Evolutionary conservation across 2,113 vertebrate genomes (phyloP), one percentile per base, ranked within the genome.

Genomic region (Petaurus breviceps): DNA sequence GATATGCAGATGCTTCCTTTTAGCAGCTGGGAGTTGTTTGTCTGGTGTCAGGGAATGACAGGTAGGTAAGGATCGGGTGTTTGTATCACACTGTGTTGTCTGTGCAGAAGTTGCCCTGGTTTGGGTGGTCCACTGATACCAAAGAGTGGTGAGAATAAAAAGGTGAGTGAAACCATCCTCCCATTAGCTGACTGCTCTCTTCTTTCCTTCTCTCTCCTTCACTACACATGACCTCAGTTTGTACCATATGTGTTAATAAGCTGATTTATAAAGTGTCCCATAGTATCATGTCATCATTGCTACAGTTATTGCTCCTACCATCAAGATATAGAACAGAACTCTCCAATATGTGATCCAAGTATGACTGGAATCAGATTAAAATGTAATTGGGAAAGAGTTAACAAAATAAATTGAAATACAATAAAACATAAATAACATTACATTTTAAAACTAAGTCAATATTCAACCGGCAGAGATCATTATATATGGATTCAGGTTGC

Each of bases 11-110:
- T 46, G 12, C 61, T 0, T 0, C 49, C 57, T 93, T 90, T 92
- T 51, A 92, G 94, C 96, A 96, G 94, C 95, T 94, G 94, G 95
- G 90, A 93, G n/a, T 22, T 84, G 61, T 84, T 43, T 84, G 7
- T 84, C 68, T 84, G 68, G 68, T 43, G 19, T 43, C 19, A 43
- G 68, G 37, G 37, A 68, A 37, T 31, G 61, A 68, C 61, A 68
- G 28, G 14, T 6, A n/a, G 77, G 91, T 16, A 28, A 1, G 31
- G n/a, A 50, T 14, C 12, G 0, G 51, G 55, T 19, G 57, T 53
- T 89, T 55, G 90, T 0, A 0, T 51, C 68, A 51, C 2, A 10
- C 91, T 31, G 37, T n/a, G 2, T 24, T 14, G 24, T 46, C 52
- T 89, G 92, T 25, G 0, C 0, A 57, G 49, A 23, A 26, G 28